These are phyloP conservation scores for Mythimna impura DNA, from an alignment of 2,888 invertebrate genomes.

Conservation along the genomic window DNA sequence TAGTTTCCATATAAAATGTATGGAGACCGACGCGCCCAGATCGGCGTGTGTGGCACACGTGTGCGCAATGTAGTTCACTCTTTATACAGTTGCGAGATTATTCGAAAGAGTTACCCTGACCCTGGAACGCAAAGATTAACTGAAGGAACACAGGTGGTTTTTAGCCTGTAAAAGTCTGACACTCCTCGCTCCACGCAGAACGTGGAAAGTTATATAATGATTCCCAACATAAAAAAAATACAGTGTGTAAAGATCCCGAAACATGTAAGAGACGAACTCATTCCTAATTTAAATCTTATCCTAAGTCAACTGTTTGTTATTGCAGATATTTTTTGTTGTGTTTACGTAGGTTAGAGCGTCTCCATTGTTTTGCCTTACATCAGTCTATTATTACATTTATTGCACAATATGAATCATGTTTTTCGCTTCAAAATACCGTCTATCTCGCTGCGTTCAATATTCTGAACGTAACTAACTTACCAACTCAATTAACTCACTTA, in stretches of 20 bases:
- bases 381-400: neutral
- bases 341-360: neutral
- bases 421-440: slow-evolving; percentile 10
- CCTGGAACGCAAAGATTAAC: too few species aligned
- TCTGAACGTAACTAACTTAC: slow-evolving; percentile 29
- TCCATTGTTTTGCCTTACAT: neutral
- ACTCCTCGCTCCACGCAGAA: too few species aligned
- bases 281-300: neutral
- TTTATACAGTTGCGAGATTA: too few species aligned
- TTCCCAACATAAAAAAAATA: too few species aligned
- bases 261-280: neutral
- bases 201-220: too few species aligned
- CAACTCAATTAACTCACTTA: slow-evolving; percentile 32
- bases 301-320: neutral
- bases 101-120: too few species aligned
- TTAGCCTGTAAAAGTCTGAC: too few species aligned
- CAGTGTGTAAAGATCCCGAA: neutral
- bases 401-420: slow-evolving; percentile 15
- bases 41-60: too few species aligned
- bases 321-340: neutral
- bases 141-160: too few species aligned
- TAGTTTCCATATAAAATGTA: too few species aligned
- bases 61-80: too few species aligned
- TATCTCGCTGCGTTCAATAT: slow-evolving; percentile 4
- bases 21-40: too few species aligned